These are phyloP conservation scores for Eremophila alpestris DNA, from an alignment of 2,797 vertebrate species.

Conservation along the genomic window DNA sequence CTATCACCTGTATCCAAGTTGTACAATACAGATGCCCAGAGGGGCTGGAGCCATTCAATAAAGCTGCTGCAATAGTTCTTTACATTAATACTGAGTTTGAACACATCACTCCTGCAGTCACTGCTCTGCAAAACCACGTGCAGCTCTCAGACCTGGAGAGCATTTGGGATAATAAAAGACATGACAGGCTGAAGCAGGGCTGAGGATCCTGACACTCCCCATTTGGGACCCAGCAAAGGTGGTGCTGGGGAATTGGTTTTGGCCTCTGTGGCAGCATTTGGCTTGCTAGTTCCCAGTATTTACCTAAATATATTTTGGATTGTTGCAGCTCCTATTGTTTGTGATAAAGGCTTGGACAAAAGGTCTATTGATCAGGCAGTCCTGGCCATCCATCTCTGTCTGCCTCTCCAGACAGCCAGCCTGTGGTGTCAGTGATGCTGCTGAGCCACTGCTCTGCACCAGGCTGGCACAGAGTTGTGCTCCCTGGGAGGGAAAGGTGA, in stretches of 20 bases:
- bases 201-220: neutral
- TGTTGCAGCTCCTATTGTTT: neutral
- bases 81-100: constrained; percentile 47
- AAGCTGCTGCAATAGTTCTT: constrained; percentile 28
- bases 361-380: constrained; percentile 30
- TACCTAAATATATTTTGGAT: neutral
- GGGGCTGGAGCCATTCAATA: constrained; percentile 16
- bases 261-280: neutral
- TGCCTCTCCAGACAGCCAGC: neutral
- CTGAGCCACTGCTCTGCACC: neutral
- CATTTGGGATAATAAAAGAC: neutral
- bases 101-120: neutral
- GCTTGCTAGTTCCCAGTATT: neutral
- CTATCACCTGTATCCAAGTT: constrained; percentile 42
- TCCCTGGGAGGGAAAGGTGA: neutral
- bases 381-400: constrained; percentile 23
- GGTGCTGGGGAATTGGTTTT: neutral
- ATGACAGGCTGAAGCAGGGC: neutral
- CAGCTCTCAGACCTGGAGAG: neutral
- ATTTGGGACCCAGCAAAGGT: neutral
- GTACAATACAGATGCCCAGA: constrained; percentile 52
- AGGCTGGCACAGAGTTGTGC: neutral
- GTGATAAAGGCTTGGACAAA: constrained; percentile 35
- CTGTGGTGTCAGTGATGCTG: neutral
- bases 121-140: neutral